phyloP scores from a whole-genome alignment of 2,888 invertebrate species.

The Ceriagrion tenellum region DNA sequence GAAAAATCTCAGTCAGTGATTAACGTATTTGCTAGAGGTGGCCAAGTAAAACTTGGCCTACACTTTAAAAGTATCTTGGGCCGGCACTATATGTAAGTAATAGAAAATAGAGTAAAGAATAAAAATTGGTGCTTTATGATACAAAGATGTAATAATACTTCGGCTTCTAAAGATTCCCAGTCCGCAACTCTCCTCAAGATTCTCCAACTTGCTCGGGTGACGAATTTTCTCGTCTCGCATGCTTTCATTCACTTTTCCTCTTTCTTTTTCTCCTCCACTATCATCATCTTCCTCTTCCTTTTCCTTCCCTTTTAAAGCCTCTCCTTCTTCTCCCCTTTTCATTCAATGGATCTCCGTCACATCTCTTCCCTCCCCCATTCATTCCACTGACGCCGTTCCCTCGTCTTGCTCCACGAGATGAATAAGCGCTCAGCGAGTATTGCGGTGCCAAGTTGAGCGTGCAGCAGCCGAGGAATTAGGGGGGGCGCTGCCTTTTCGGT shows the following conservation, averaged over 20 bases:
- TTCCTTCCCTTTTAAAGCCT: not conserved
- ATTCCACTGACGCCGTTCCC: not conserved
- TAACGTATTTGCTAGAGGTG: no score
- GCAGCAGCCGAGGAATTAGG: not conserved
- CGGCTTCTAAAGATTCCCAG: no score
- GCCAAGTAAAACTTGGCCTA: no score
- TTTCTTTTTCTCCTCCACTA: no score
- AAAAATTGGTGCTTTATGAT: no score
- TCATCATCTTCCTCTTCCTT: not conserved
- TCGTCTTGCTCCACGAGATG: not conserved
- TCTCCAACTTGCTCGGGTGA: not conserved
- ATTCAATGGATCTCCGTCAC: not conserved
- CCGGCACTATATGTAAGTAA: no score
- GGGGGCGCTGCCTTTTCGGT: not conserved
- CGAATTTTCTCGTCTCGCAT: not conserved
- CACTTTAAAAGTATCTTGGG: no score
- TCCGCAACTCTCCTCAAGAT: no score
- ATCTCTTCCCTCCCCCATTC: not conserved
- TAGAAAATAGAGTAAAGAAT: no score
- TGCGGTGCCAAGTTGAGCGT: conserved; percentile 42
- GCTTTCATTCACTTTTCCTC: no score
- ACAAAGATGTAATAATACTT: no score
- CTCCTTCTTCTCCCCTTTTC: not conserved
- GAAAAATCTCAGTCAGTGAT: no score
- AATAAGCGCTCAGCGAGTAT: not conserved